Base-by-base conservation (phyloP, 2,888 invertebrate species). In the Philonicus albiceps region DNA sequence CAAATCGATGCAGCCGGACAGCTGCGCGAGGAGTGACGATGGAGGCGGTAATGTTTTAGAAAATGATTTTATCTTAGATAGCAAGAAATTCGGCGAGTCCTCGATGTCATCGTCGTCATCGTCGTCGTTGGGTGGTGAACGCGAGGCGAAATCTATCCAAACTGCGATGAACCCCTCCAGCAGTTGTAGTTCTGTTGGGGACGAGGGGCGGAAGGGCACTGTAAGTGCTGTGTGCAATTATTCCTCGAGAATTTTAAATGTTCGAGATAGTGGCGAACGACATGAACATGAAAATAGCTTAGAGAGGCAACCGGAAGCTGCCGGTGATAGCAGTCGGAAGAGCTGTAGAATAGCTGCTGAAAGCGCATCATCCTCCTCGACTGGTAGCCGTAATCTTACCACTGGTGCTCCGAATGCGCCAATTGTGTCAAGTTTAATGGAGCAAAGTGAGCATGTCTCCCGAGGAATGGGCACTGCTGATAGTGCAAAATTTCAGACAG, bases 361-460 rank as follows among this genome's bases (percentile, higher is more conserved):
- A 49, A 53, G 19, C 19, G 27, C 31, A 22, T 74, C 85, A 85
- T n/a, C 43, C n/a, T 75, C 85, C 27, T 49, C 64, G 11, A 22
- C 64, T 64, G 64, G 19, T 64, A 11, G 27, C n/a, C 64, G 22
- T 27, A 55, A 83, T 83, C 34, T 83, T 34, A 19, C 64, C 8
- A 64, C 37, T 16, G 22, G 22, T 55, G 53, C 8, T 78, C 78
- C 55, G 34, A 53, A 53, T 37, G 31, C 43, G 40, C 40, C 75
- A 64, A 64, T n/a, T 86, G 64, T 86, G 86, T 86, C 86, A 86
- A 86, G 86, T 86, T 86, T 76, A 86, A 73, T 74, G 75, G 85
- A 85, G 53, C 85, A 53, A 74, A 83, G n/a, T 83, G 64, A 22
- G 19, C 19, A 83, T 34, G 37, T 31, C 34, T 34, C 76, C 8